Base-by-base conservation (phyloP, 92 coral and sea anemone species). In the Epizoanthus stellaris region DNA sequence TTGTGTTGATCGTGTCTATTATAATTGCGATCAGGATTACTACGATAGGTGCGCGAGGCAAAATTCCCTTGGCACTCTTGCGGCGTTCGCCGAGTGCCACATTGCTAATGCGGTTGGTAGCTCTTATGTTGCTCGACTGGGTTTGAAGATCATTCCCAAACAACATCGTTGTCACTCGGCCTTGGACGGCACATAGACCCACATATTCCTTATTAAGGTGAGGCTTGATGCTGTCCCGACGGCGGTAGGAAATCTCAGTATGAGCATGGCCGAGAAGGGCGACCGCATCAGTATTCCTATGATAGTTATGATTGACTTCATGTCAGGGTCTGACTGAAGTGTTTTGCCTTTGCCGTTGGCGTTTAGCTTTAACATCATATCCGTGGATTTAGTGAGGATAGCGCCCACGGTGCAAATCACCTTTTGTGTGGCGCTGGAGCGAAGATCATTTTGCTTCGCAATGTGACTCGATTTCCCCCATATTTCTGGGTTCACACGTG, bases 401-500 rank as follows among this genome's bases (percentile, higher is more conserved):
- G 17, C 19, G 62, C 17, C 5, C 62, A 58, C 19, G 34, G 52
- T 75, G 66, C 66, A 3, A 75, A 75, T 43, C 45, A 43, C 56
- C 13, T 45, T 71, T 57, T 71, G 57, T 58, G 71, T 63, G 21
- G 70, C 63, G 57, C 84, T 36, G 49, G 15, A 59, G 69, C 84
- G 63, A 65, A 79, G 84, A 68, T 79, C 84, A 4, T 61, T 49
- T 38, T 79, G 84, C 23, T 84, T 84, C 1, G 59, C 81, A 15
- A 65, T 16, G 71, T 84, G 81, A 74, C 76, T 84, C 16, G 71
- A 68, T 64, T 87, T 70, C 40, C 70, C 71, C 72, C 85, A 69
- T 76, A 38, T 87, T 71, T 70, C 76, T 25, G 91, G 83, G 59
- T 87, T 87, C 39, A 87, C 87, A 7, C 72, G 90, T 66, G 77